These are phyloP conservation scores for Rutilus rutilus DNA, from an alignment of 2,113 vertebrate genomes.

Conservation along the genomic window DNA sequence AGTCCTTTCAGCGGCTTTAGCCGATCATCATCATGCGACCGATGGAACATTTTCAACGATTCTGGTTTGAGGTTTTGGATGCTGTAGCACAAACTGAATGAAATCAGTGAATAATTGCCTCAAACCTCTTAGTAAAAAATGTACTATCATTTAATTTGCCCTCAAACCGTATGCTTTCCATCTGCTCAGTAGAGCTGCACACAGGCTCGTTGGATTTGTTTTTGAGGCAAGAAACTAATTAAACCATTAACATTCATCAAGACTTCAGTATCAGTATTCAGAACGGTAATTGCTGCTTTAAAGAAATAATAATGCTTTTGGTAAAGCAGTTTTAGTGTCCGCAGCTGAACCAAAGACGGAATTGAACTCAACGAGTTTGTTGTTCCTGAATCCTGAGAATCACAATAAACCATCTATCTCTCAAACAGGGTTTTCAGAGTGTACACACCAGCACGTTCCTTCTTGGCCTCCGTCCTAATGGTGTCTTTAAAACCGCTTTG, in stretches of 20 bases:
- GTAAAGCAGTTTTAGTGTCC: neutral
- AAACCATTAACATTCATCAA: neutral
- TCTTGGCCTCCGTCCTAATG: neutral
- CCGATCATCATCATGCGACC: neutral
- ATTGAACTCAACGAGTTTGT: neutral
- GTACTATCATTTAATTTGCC: neutral
- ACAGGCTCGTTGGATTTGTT: neutral
- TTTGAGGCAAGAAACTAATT: neutral
- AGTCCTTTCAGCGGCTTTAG: neutral
- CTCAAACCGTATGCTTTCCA: too few relatives aligned
- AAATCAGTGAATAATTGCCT: neutral
- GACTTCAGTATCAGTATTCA: neutral
- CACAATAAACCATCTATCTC: neutral
- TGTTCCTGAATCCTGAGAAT: neutral
- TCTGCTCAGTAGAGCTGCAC: too few relatives aligned
- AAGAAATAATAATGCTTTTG: neutral
- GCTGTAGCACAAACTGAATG: neutral
- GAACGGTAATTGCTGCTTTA: neutral
- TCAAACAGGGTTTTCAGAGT: neutral
- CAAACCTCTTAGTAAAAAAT: neutral
- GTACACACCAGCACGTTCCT: neutral
- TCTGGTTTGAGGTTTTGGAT: neutral
- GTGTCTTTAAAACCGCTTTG: neutral
- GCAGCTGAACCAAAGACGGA: neutral
- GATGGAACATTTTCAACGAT: neutral